These are phyloP conservation scores for Cantharis rustica DNA, from an alignment of 2,888 invertebrate species.

Conservation along the genomic window DNA sequence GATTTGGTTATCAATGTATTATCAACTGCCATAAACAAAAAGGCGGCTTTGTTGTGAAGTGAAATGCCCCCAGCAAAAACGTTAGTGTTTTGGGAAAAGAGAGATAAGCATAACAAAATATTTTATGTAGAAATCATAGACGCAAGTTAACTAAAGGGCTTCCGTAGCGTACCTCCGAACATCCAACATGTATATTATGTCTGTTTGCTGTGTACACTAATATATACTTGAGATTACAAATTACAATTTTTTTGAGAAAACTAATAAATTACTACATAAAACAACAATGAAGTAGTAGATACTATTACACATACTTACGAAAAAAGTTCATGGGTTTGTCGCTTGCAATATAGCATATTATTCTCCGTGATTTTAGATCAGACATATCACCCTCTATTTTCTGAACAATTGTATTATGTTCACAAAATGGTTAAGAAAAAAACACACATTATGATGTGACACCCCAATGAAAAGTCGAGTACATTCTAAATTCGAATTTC, in stretches of 20 bases:
- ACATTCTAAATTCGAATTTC: not conserved
- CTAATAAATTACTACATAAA: not conserved
- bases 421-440: not conserved
- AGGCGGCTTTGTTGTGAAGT: constrained; percentile 26
- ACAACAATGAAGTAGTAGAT: not conserved
- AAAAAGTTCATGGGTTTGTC: not conserved
- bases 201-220: not conserved
- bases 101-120: constrained; percentile 23
- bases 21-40: constrained; percentile 29
- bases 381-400: not conserved
- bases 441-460: not conserved
- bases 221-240: not conserved
- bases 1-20: constrained; percentile 20
- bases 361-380: not conserved
- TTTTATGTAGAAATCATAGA: constrained; percentile 16
- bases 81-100: constrained; percentile 17
- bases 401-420: not conserved
- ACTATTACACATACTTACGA: not conserved
- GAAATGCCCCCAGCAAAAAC: constrained; percentile 19
- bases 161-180: not conserved
- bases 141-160: constrained; percentile 17
- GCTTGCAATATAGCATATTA: not conserved
- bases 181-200: not conserved
- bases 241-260: not conserved
- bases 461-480: not conserved